Evolutionary conservation across 2,888 invertebrate species (phyloP), one percentile per base, ranked within the genome.

Genomic region (Drosophila histrio): DNA sequence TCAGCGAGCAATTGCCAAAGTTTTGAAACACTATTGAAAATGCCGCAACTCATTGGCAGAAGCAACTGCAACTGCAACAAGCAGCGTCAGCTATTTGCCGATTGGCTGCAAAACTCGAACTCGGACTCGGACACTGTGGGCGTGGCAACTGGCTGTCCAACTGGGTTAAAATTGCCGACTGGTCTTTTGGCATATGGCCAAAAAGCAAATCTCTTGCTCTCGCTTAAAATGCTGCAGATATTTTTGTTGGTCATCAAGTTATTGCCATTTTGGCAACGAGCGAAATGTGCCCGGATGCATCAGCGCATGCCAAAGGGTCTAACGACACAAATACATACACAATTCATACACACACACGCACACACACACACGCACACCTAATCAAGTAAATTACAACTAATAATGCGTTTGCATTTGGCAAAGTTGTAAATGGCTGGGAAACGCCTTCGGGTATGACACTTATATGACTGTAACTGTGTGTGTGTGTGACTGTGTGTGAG

Each of bases 301-400:
- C 52, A 52, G 22, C 3, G 7, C 11, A 34, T 22, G 53, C 53
- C 50, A 56, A 38, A 39, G 36, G 36, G 22, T 53, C 43, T 11
- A 59, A 30, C 26, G 26, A 53, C 53, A 52, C 9, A 6, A 38
- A 4, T 21, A 36, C 26, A 19, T 15, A 15, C 39, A 22, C 8
- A n/a, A 39, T 15, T 17, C 28, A 32, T 36, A 52, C 22, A 43
- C 13, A 46, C 44, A 46, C 22, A 19, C 32, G 39, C 41, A 36
- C 36, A 36, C 30, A 52, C 32, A 39, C n/a, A 15, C 30, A 34
- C 44, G 44, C 28, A 41, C 21, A 39, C 28, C 46, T 56, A 62
- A 60, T 74, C 52, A 60, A 56, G 47, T 68, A 57, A 74, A 77
- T 68, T 68, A 53, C 49, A 67, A 49, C 54, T 56, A 63, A 54